Base-by-base conservation (phyloP, 1,140 invertebrate species). In the Bactericera cockerelli region DNA sequence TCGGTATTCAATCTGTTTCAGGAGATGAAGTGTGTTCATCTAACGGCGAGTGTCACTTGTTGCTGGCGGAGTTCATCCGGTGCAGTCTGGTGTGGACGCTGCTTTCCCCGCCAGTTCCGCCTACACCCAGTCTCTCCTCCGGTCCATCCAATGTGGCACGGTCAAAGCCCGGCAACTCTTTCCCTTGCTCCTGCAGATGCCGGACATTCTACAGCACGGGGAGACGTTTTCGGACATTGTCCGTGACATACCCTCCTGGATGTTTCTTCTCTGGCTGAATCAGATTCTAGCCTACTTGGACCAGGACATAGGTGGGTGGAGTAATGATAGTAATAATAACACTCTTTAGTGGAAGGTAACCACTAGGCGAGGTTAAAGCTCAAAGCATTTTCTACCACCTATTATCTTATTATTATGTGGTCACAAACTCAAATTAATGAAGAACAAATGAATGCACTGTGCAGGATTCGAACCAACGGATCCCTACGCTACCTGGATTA, bases 221-320 rank as follows among this genome's bases (percentile, higher is more conserved):
- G 22, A 4, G 6, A 6, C 19, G n/a, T 49, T 49, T n/a, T 8
- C 4, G 22, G 22, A 22, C 3, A 49, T 4, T 4, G 19, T 3
- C 19, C 8, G 22, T 4, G 8, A 49, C 8, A n/a, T 22, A n/a
- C 42, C 42, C n/a, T 4, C 42, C n/a, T 49, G 42, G 42, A 49
- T 49, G 42, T 49, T 49, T 22, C 22, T 49, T 8, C 42, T 49
- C 8, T 49, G 42, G 42, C 42, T 49, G 4, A 49, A 49, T n/a
- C 42, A 49, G 42, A 49, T 49, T 49, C 22, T 49, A n/a, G 42
- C 42, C 22, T 49, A 19, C n/a, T 49, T 49, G 42, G 42, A 49
- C 19, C 42, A 49, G n/a, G 42, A 49, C 3, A 49, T 49, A 49
- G 42, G 42, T 49, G n/a, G 22, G 42, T n/a, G n/a, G n/a, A n/a